Evolutionary conservation across 2,888 invertebrate genomes (phyloP).

Genomic region (Aleiodes testaceus): DNA sequence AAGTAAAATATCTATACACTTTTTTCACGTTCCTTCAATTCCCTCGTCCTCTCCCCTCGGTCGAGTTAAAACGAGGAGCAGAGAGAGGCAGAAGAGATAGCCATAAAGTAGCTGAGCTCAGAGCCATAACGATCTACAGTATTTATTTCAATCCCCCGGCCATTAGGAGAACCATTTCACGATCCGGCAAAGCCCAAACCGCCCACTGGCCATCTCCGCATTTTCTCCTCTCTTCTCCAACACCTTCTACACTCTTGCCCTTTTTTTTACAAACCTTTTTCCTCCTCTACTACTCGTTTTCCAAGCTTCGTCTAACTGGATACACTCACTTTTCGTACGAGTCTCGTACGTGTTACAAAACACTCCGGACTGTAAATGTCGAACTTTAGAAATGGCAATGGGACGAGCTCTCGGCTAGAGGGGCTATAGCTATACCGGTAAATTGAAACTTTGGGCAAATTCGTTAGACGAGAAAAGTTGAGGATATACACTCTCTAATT

Average conservation of each 20-base stretch:
- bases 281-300: slow-evolving; percentile 4
- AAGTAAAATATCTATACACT: slow-evolving; percentile 22
- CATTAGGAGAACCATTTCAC: slow-evolving; percentile 58
- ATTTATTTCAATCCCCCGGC: slow-evolving; percentile 58
- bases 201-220: slow-evolving; percentile 43
- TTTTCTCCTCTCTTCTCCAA: slow-evolving; percentile 9
- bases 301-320: slow-evolving; percentile 19
- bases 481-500: slow-evolving; percentile 6
- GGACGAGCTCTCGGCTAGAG: slow-evolving; percentile 4
- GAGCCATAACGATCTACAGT: slow-evolving; percentile 55
- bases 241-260: slow-evolving; percentile 25
- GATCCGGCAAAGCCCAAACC: slow-evolving; percentile 49
- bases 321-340: slow-evolving; percentile 15
- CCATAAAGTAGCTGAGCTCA: slow-evolving; percentile 43
- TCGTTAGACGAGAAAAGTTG: slow-evolving; percentile 32
- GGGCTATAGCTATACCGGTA: background rate
- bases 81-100: slow-evolving; percentile 21
- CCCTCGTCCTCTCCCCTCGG: background rate
- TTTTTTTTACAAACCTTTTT: slow-evolving; percentile 28
- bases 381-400: slow-evolving; percentile 42
- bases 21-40: background rate
- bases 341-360: slow-evolving; percentile 31
- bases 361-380: slow-evolving; percentile 42
- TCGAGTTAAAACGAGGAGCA: slow-evolving; percentile 2
- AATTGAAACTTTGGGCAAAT: slow-evolving; percentile 40